These are phyloP conservation scores for Ormyrus rosae DNA, from an alignment of 2,888 invertebrate species.

Conservation along the genomic window DNA sequence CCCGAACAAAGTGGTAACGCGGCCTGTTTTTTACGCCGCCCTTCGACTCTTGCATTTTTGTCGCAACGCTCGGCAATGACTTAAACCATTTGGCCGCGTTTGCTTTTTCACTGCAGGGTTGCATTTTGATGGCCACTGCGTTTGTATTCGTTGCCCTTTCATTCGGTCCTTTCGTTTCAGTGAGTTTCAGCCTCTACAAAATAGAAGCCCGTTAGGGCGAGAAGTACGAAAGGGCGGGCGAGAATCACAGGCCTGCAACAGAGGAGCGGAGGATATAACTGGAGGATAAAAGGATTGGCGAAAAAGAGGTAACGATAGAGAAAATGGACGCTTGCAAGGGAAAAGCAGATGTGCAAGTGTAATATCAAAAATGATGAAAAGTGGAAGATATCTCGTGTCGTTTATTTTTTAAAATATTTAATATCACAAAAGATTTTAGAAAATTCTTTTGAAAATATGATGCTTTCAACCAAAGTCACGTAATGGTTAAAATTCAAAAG, in stretches of 20 bases:
- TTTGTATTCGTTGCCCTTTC: conserved; percentile 58
- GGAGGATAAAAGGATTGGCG: conserved; percentile 7
- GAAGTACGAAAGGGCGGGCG: background rate
- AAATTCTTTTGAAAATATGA: too few species aligned
- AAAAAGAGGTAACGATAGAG: background rate
- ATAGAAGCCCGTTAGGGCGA: conserved; percentile 37
- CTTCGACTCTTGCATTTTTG: conserved; percentile 27
- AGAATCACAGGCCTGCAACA: conserved; percentile 9
- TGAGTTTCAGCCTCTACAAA: conserved; percentile 42
- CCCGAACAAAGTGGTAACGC: conserved; percentile 3
- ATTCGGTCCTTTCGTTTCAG: conserved; percentile 52
- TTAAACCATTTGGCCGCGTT: conserved; percentile 45
- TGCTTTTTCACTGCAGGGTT: conserved; percentile 38
- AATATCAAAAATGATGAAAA: too few species aligned
- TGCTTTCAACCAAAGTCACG: too few species aligned
- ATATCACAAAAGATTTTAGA: too few species aligned
- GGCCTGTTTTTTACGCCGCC: background rate
- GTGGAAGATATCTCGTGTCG: too few species aligned
- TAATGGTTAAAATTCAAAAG: too few species aligned
- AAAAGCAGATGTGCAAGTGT: background rate
- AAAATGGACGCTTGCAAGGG: background rate
- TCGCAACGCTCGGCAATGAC: conserved; percentile 40
- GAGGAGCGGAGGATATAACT: conserved; percentile 7
- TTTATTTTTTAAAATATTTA: too few species aligned
- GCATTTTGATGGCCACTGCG: conserved; percentile 49